phyloP scores from a whole-genome alignment of 1,140 invertebrate genomes.

The Chlorops oryzae region DNA sequence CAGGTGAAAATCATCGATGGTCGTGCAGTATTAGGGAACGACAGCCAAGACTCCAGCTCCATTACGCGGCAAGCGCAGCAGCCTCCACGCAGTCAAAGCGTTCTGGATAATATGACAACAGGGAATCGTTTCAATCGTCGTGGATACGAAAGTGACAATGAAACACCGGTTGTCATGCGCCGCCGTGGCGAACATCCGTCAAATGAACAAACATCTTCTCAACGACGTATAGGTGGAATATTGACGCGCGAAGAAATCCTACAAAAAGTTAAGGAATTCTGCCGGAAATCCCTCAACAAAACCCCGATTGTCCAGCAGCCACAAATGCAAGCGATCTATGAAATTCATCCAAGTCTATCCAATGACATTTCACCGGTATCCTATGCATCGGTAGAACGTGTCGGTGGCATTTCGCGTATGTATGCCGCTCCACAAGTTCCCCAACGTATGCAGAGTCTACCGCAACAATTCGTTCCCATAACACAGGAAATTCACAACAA shows the following conservation, averaged over 20 bases:
- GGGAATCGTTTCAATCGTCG: slow-evolving; percentile 7
- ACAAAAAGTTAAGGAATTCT: slow-evolving; percentile 45
- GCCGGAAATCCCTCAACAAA: slow-evolving; percentile 38
- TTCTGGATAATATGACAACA: slow-evolving; percentile 30
- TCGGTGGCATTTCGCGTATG: slow-evolving; percentile 19
- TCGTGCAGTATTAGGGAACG: slow-evolving; percentile 4
- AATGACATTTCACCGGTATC: slow-evolving; percentile 41
- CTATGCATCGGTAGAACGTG: slow-evolving; percentile 36
- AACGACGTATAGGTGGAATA: slow-evolving; percentile 32
- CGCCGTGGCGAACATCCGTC: not conserved
- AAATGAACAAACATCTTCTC: not conserved
- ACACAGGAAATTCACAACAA: slow-evolving; percentile 8
- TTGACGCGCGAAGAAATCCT: slow-evolving; percentile 43
- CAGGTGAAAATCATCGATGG: slow-evolving; percentile 24
- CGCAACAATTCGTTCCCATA: slow-evolving; percentile 15
- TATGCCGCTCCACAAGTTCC: slow-evolving; percentile 32
- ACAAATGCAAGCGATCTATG: slow-evolving; percentile 29
- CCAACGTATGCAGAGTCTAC: slow-evolving; percentile 38
- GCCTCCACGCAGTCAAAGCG: slow-evolving; percentile 34
- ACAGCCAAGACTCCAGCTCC: not conserved
- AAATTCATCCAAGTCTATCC: slow-evolving; percentile 15
- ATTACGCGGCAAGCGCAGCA: too few species aligned
- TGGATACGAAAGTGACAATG: slow-evolving; percentile 31
- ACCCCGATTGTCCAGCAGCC: slow-evolving; percentile 17
- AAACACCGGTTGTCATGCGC: slow-evolving; percentile 31